These are phyloP conservation scores for Ochropacha duplaris DNA, from an alignment of 2,888 invertebrate genomes.

Conservation along the genomic window DNA sequence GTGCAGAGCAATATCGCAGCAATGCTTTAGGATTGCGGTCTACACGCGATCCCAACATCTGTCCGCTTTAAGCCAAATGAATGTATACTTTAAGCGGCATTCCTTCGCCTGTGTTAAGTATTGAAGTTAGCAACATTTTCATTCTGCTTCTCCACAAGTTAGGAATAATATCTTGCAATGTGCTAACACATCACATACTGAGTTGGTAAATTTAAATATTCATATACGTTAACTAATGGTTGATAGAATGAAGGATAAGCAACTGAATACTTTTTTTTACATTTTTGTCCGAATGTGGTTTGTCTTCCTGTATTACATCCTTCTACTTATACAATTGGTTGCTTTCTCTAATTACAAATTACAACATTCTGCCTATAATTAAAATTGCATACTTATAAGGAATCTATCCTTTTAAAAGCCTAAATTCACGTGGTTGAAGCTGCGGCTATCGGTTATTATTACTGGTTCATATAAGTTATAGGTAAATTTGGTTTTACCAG, in stretches of 20 bases:
- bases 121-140: constrained; percentile 39
- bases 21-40: constrained; percentile 43
- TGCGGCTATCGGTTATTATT: not conserved
- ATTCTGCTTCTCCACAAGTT: constrained; percentile 34
- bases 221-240: not conserved
- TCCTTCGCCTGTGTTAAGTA: constrained; percentile 38
- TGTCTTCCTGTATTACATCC: too few species aligned
- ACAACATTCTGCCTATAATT: too few species aligned
- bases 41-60: constrained; percentile 59
- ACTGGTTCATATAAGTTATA: not conserved
- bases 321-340: too few species aligned
- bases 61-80: constrained; percentile 51
- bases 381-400: too few species aligned
- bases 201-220: not conserved
- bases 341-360: too few species aligned
- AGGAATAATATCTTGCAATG: constrained; percentile 23
- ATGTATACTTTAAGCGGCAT: constrained; percentile 45
- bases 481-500: not conserved
- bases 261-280: too few species aligned
- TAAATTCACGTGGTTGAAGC: not conserved
- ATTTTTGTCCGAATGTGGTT: too few species aligned
- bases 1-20: constrained; percentile 35
- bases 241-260: too few species aligned
- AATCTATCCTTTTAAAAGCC: too few species aligned
- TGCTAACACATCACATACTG: constrained; percentile 3